A percentile compares a stretch with the other conserved stretches of the same genome.
Conservation (phyloP, 2,797 vertebrate genomes). For the Poeciliopsis paucimaculata region DNA sequence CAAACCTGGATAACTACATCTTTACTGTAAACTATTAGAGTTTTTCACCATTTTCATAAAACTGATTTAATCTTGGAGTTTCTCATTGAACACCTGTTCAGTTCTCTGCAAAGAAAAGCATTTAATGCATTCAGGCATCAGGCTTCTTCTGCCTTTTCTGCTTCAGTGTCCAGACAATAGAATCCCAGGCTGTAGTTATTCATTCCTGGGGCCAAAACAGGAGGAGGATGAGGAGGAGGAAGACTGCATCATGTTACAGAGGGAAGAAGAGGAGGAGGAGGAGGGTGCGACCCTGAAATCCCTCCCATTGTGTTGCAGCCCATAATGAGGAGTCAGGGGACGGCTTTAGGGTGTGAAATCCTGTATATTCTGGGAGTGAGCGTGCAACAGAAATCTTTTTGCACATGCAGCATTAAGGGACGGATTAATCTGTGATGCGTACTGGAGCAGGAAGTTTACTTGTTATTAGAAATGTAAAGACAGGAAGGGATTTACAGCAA, state of each 20-base stretch:
- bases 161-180: constrained; percentile 62
- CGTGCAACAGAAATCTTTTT: constrained; percentile 32
- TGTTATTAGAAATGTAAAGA: background rate
- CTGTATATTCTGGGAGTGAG: constrained; percentile 8
- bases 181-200: constrained; percentile 52
- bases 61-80: constrained; percentile 22
- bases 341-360: constrained; percentile 25
- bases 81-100: constrained; percentile 19
- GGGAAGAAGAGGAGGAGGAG: background rate
- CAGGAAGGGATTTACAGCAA: background rate
- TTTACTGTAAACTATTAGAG: background rate
- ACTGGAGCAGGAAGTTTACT: constrained; percentile 15
- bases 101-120: constrained; percentile 37
- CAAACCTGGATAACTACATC: too few relatives aligned
- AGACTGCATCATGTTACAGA: constrained; percentile 3
- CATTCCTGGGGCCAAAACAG: constrained; percentile 57
- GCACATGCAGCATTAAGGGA: constrained; percentile 15
- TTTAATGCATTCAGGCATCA: constrained; percentile 65
- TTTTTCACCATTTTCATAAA: background rate
- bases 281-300: constrained; percentile 50
- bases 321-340: constrained; percentile 72
- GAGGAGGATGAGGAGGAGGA: constrained; percentile 14
- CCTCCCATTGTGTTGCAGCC: constrained; percentile 39
- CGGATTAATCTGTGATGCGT: background rate
- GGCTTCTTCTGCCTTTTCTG: constrained; percentile 52